Evolutionary conservation across 2,888 invertebrate genomes (phyloP).

Genomic region (Clitarchus hookeri): DNA sequence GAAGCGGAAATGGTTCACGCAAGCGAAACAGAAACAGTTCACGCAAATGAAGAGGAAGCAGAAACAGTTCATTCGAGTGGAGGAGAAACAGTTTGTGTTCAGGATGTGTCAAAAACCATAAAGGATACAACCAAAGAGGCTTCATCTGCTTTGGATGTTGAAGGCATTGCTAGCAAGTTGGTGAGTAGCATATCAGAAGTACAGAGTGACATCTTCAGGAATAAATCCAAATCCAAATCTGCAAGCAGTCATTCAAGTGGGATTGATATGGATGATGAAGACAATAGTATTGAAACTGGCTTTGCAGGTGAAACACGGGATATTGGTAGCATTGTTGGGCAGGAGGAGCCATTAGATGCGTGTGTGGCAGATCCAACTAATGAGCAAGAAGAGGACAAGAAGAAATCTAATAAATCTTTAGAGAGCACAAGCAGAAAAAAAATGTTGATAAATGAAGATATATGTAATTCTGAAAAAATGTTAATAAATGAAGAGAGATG

Average conservation of each 20-base stretch:
- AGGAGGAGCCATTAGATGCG: neutral
- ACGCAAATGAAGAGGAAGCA: neutral
- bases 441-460: neutral
- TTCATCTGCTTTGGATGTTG: neutral
- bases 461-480: neutral
- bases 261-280: neutral
- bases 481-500: neutral
- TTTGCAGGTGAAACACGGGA: neutral
- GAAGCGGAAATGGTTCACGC: neutral
- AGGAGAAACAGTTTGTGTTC: neutral
- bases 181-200: neutral
- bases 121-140: neutral
- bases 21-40: no score
- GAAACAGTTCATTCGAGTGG: neutral
- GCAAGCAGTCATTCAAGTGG: neutral
- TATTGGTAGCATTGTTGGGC: neutral
- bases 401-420: neutral
- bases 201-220: neutral
- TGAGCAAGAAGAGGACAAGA: neutral
- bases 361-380: neutral
- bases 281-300: neutral
- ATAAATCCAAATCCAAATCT: neutral
- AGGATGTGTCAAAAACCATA: neutral
- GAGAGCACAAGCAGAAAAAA: neutral
- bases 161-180: conserved; percentile 6